Evolutionary conservation across 2,113 vertebrate genomes (phyloP).

Genomic region (chimpanzee (Pan troglodytes)): NHGRI_mPanTro3-v2.1_pri NC_072421.2:7368501-7369000

Average conservation of each 20-base stretch:
- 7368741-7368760: neutral
- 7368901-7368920: neutral
- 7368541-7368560: neutral
- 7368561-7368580: neutral
- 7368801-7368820: no score
- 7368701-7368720: neutral
- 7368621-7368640: neutral
- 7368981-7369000: neutral
- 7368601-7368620: neutral
- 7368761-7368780: no score
- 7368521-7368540: neutral
- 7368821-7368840: neutral
- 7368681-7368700: neutral
- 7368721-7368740: neutral
- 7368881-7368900: no score
- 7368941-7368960: accelerated
- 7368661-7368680: no score
- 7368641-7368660: neutral
- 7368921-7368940: no score
- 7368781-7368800: neutral
- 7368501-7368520: no score
- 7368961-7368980: accelerated
- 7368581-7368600: neutral
- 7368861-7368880: neutral
- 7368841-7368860: accelerated